Conservation (phyloP, 1,140 invertebrate genomes). For the Procambarus virginalis region DNA sequence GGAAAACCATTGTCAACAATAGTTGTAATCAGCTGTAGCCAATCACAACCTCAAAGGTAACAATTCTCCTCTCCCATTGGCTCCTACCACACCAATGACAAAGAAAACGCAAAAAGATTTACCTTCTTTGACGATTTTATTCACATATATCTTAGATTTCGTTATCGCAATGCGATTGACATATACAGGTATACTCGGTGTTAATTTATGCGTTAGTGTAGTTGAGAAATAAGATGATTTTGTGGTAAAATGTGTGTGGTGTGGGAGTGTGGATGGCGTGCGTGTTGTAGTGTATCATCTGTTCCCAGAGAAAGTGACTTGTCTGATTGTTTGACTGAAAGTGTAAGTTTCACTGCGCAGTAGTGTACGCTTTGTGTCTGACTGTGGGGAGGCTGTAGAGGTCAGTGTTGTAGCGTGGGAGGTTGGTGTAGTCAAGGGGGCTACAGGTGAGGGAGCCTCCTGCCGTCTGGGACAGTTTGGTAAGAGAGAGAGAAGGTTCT, state of each 20-base stretch:
- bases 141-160: neutral
- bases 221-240: neutral
- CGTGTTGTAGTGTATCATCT: constrained; percentile 20
- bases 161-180: too few species aligned
- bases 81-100: neutral
- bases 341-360: constrained; percentile 34
- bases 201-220: neutral
- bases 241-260: neutral
- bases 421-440: neutral
- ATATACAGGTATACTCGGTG: neutral
- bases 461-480: too few species aligned
- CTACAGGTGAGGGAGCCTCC: too few species aligned
- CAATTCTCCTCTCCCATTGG: neutral
- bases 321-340: constrained; percentile 28
- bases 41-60: neutral
- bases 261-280: neutral
- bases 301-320: constrained; percentile 26
- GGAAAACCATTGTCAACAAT: neutral
- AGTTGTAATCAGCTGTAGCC: constrained; percentile 11
- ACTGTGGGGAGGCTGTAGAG: neutral
- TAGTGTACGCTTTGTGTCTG: neutral
- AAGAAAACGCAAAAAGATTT: constrained; percentile 5
- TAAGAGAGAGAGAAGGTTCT: too few species aligned
- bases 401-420: neutral
- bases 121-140: neutral